Base-by-base conservation (phyloP, 2,113 vertebrate species). In the Paraplagusia blochii region DNA sequence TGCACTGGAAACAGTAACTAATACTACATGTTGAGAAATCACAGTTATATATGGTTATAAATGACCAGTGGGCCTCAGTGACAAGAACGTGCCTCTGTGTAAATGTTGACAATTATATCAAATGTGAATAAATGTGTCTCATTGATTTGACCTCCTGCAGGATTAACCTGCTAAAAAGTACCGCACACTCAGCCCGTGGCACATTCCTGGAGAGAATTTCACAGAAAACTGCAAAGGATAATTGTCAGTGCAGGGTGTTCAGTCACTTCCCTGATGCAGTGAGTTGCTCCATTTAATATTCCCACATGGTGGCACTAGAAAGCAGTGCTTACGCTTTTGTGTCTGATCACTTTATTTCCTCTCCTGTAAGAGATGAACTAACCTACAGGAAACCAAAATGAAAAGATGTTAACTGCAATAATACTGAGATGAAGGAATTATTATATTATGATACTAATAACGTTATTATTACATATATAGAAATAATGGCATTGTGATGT, bases 261-360 rank as follows among this genome's bases (percentile, higher is more conserved):
- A 7, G 16, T 67, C 29, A 44, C n/a, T 9, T 5, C 7, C n/a
- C 22, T 1, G n/a, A 9, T 55, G 66, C 40, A n/a, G 17, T 44
- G 61, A 61, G 38, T 0, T 1, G 47, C 4, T 9, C 34, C 56
- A 33, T 29, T 52, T 44, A 9, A 58, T 39, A 10, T 11, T 0
- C 2, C 83, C 85, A 87, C 80, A 67, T 76, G 89, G 73, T 82
- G 89, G 85, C 81, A 87, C 15, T 77, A 63, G 57, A 85, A 65
- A 84, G 70, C 86, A 82, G 72, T 8, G 12, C 54, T 51, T 9
- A 39, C 38, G 53, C 33, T 44, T n/a, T n/a, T 8, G 29, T 47
- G 44, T 50, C 36, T 16, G 22, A 13, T 56, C 58, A 62, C 44
- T 58, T 59, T 9, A 50, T 51, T 55, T 44, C 48, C 58, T 15